A percentile compares a stretch with the other conserved stretches of the same genome.
Evolutionary conservation across 2,888 invertebrate species (phyloP).

Genomic region (Spicauda simplicius): DNA sequence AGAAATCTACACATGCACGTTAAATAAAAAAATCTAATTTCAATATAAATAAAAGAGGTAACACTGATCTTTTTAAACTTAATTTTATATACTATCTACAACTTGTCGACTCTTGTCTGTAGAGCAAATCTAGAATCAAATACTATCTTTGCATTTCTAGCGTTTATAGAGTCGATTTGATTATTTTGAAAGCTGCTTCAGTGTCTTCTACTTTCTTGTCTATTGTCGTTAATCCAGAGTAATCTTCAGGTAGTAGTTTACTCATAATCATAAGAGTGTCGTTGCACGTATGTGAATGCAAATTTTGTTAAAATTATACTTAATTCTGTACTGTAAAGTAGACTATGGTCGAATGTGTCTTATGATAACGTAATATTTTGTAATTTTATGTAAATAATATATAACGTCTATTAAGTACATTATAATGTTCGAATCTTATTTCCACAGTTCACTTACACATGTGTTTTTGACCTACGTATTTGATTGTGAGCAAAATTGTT

Average conservation of each 20-base stretch:
- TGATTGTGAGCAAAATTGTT: not conserved
- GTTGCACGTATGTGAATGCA: not conserved
- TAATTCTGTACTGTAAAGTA: conserved; percentile 10
- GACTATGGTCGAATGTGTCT: conserved; percentile 23
- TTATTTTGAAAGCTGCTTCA: too few species aligned
- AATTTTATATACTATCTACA: too few species aligned
- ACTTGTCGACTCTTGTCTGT: too few species aligned
- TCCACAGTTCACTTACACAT: not conserved
- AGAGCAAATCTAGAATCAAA: too few species aligned
- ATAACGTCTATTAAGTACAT: not conserved
- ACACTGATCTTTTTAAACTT: too few species aligned
- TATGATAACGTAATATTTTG: conserved; percentile 16
- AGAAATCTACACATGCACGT: too few species aligned
- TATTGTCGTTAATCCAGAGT: not conserved
- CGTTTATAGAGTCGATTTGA: too few species aligned
- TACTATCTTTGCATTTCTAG: too few species aligned
- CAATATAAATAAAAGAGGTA: too few species aligned
- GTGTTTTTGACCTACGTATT: not conserved
- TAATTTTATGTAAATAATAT: conserved; percentile 7
- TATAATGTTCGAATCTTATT: not conserved
- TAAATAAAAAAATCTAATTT: too few species aligned
- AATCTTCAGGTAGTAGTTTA: not conserved
- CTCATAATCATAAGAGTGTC: not conserved
- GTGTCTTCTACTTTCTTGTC: too few species aligned
- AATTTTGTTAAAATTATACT: not conserved